Conservation (phyloP, 64 coral and sea anemone genomes). For the Trachythela sp. region DNA sequence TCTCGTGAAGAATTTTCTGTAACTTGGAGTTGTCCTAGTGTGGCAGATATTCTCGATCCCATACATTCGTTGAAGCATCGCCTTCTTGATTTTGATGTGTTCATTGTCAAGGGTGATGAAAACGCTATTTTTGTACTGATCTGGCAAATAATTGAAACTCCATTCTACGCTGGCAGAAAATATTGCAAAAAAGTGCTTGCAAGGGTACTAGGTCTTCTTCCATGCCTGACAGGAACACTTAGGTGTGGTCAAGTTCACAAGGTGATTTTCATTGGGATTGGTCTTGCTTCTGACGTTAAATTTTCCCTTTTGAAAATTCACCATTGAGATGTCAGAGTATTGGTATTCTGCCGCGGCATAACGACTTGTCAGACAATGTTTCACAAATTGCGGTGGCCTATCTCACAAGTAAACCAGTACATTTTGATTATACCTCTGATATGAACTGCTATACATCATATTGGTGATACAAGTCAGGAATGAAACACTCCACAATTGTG, state of each 20-base stretch:
- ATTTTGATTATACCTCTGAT: not conserved
- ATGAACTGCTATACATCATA: not conserved
- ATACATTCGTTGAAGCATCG: not conserved
- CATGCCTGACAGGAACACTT: constrained; percentile 43
- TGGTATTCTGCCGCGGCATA: constrained; percentile 10
- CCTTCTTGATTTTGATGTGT: not conserved
- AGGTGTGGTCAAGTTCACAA: constrained; percentile 31
- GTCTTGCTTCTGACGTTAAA: constrained; percentile 20
- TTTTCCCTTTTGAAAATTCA: constrained; percentile 31
- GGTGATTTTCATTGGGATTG: constrained; percentile 5
- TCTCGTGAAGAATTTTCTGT: constrained; percentile 31
- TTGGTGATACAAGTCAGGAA: constrained; percentile 13
- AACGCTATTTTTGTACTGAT: constrained; percentile 42
- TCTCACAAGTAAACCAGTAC: constrained; percentile 17
- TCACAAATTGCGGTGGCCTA: constrained; percentile 34
- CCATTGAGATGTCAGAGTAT: not conserved
- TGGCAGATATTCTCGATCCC: not conserved
- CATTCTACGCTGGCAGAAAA: constrained; percentile 46
- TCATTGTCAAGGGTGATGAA: constrained; percentile 51
- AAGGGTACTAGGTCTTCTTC: constrained; percentile 31
- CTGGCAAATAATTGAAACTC: constrained; percentile 43
- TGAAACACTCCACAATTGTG: not conserved
- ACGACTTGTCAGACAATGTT: constrained; percentile 37
- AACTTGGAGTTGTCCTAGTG: not conserved
- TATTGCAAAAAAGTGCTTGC: constrained; percentile 46